Conservation (phyloP, 2,888 invertebrate species). For the Diarsia brunnea region DNA sequence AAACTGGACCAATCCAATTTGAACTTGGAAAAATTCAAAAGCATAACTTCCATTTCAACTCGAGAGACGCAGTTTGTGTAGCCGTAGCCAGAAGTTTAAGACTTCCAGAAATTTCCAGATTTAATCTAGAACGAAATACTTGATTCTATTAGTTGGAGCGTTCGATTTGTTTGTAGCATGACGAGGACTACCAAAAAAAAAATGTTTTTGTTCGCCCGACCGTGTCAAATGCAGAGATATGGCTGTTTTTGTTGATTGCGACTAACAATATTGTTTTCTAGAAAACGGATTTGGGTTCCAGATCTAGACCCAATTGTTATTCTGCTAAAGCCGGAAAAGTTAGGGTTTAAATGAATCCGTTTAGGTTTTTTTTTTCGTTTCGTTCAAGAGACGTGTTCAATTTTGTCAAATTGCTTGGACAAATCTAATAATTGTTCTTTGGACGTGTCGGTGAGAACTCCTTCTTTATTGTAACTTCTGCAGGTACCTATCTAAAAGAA, state of each 20-base stretch:
- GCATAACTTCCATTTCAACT: conserved; percentile 8
- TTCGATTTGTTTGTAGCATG: not conserved
- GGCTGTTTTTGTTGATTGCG: conserved; percentile 8
- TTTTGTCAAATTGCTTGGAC: conserved; percentile 3
- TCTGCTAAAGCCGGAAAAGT: not conserved
- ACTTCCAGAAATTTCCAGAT: conserved; percentile 36
- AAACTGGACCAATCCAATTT: conserved; percentile 24
- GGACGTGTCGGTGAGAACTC: not conserved
- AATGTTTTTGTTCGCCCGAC: conserved; percentile 12
- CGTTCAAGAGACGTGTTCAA: not conserved
- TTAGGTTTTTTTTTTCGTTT: not conserved
- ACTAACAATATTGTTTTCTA: too few relatives aligned
- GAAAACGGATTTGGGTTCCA: too few relatives aligned
- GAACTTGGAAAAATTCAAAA: conserved; percentile 17
- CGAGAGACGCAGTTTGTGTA: conserved; percentile 3
- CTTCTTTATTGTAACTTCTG: not conserved
- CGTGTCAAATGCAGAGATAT: conserved; percentile 7
- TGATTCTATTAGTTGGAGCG: not conserved
- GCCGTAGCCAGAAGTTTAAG: not conserved
- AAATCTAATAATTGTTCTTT: conserved; percentile 17
- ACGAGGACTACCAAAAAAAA: not conserved
- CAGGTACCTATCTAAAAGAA: not conserved
- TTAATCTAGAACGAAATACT: conserved; percentile 3
- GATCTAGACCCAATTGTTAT: not conserved
- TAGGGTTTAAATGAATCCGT: not conserved